Evolutionary conservation across 2,888 invertebrate species (phyloP), one percentile per base, ranked within the genome.

Genomic region (Macrophya annulata): DNA sequence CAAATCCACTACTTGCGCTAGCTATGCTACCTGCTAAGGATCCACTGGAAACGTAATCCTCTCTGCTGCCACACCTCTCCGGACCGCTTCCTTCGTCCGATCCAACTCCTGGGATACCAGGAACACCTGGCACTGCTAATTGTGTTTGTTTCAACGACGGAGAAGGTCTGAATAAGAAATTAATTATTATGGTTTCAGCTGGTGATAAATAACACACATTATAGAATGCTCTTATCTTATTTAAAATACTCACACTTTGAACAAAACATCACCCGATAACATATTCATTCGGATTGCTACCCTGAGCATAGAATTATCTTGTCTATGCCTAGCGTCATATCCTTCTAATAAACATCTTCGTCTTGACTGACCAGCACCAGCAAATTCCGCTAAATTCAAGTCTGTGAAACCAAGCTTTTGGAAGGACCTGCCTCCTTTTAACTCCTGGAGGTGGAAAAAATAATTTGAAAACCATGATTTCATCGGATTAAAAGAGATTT

Each of bases 361-460:
- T 90, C 96, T 96, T 86, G 97, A 96, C 91, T 97, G 95, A 65
- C 99, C 99, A 65, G 98, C 97, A 87, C 99, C 99, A 85, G 99
- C 99, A 94, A 98, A 98, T 95, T 99, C 99, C 86, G 99, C 98
- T 93, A 99, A 96, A 95, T 99, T 99, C 91, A 99, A 95, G 95
- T 99, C 99, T 90, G 98, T 99, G 95, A 98, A 99, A 89, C 99
- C 99, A 91, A 99, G 96, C 95, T 99, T 99, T 94, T 98, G 98
- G 94, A 96, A 98, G 88, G 98, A 97, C 88, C 97, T 95, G 83
- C 98, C 98, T 88, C 96, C 96, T 92, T 96, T 96, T 87, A 95
- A 93, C 93, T 96, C 96, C 96, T 96, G 90, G 2, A 91, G 59
- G 43, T 25, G 10, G 31, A 17, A 15, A 62, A 81, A 62, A n/a